Evolutionary conservation across 2,888 invertebrate species (phyloP), one percentile per base, ranked within the genome.

Genomic region (Abscondita cerata): DNA sequence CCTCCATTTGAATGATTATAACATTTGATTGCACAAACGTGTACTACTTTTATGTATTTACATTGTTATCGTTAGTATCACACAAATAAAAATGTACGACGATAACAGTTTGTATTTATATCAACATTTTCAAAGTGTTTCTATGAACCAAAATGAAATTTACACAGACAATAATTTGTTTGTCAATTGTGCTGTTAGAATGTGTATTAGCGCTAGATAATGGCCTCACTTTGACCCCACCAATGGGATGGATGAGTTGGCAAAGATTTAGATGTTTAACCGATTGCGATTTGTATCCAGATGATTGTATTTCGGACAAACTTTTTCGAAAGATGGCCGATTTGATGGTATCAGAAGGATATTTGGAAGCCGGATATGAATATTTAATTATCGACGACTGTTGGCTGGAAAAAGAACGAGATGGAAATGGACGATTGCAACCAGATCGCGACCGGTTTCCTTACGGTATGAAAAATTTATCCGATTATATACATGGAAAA

Each of bases 191-290:
- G 41, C 15, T 31, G 1, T 15, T 55, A 38, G 13, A 12, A 36
- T n/a, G 18, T n/a, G 60, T 57, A 11, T 9, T 51, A 1, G 34
- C 44, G 0, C 73, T 88, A 59, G 83, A 89, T 67, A 89, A 89
- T 76, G 89, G 89, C 0, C 74, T 89, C 50, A 88, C 87, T 0
- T 72, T 82, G 57, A 89, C 87, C 0, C 89, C 89, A 0, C 89
- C 89, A 0, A 89, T 90, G 89, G 89, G 89, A 31, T 89, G 89
- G 89, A 81, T 89, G 68, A 85, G 88, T 0, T 89, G 89, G 89
- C 85, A 88, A 70, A 76, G 88, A 61, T 89, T 86, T 73, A 77
- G 87, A 16, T 90, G 89, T 73, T 83, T 86, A 64, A 84, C 82
- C 0, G 87, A 89, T 76, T 90, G 89, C 75, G 78, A 81, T 18